Evolutionary conservation across 2,113 vertebrate species (phyloP).

Genomic region (Neofelis nebulosa): DNA sequence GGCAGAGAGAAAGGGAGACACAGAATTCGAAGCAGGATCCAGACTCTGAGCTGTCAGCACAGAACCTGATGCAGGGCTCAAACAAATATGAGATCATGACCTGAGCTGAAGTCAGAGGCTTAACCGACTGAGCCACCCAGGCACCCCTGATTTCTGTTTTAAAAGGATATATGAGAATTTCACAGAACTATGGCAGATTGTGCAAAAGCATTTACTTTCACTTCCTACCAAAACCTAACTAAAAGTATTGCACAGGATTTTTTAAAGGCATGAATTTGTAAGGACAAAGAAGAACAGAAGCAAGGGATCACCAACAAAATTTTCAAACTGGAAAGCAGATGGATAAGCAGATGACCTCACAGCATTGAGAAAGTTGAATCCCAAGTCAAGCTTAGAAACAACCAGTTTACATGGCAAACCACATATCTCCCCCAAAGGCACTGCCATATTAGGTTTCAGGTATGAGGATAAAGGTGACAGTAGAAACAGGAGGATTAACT

Average conservation of each 20-base stretch:
- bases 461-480: conserved; percentile 19
- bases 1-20: too few species aligned
- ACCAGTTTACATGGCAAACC: background rate
- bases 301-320: background rate
- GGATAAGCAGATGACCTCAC: background rate
- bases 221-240: conserved; percentile 17
- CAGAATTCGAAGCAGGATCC: too few species aligned
- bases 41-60: too few species aligned
- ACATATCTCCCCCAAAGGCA: background rate
- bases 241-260: background rate
- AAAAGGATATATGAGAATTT: background rate
- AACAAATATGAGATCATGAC: too few species aligned
- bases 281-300: background rate
- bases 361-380: background rate
- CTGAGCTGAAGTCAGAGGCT: too few species aligned
- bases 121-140: too few species aligned
- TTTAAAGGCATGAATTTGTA: conserved; percentile 1
- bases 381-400: conserved; percentile 11
- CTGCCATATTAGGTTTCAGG: background rate
- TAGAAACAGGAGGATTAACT: background rate
- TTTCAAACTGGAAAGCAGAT: background rate
- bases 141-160: background rate
- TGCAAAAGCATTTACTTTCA: background rate
- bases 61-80: too few species aligned
- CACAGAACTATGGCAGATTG: background rate